A percentile compares a stretch with the other conserved stretches of the same genome.
phyloP scores from a whole-genome alignment of 2,888 invertebrate genomes.

The Dysmachus trigonus region DNA sequence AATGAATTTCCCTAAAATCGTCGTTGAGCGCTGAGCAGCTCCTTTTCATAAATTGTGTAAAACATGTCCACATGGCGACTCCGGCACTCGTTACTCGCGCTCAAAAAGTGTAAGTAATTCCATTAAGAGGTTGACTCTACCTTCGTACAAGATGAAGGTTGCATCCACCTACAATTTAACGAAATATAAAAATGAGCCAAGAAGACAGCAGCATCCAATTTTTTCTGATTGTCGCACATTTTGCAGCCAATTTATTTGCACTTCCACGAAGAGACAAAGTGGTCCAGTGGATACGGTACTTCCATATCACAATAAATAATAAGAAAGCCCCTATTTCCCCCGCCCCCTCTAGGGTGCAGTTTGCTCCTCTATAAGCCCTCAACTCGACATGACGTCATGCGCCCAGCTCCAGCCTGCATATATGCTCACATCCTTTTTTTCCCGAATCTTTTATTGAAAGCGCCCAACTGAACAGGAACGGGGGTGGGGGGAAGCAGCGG shows the following conservation, averaged over 20 bases:
- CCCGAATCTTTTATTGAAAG: not conserved
- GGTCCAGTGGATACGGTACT: not conserved
- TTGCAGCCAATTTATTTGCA: conserved; percentile 22
- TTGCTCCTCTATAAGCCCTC: not conserved
- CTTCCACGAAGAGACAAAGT: not conserved
- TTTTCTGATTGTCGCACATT: conserved; percentile 6
- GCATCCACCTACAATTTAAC: not conserved
- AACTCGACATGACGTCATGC: not conserved
- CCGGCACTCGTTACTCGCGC: not conserved
- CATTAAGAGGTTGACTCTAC: not conserved
- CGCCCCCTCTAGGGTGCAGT: not conserved
- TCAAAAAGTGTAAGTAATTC: not conserved
- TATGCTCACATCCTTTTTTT: not conserved
- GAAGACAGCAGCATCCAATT: not conserved
- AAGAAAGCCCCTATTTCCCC: not conserved
- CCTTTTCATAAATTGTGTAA: not conserved
- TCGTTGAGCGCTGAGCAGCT: not conserved
- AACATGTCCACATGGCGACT: not conserved
- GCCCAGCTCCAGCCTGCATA: not conserved
- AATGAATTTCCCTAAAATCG: not conserved
- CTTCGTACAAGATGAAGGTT: not conserved
- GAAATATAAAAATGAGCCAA: conserved; percentile 5
- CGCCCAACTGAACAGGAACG: not conserved
- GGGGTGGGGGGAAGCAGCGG: not conserved
- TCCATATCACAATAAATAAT: conserved; percentile 26